Conservation (phyloP, 2,888 invertebrate genomes). For the Ischnura elegans region DNA sequence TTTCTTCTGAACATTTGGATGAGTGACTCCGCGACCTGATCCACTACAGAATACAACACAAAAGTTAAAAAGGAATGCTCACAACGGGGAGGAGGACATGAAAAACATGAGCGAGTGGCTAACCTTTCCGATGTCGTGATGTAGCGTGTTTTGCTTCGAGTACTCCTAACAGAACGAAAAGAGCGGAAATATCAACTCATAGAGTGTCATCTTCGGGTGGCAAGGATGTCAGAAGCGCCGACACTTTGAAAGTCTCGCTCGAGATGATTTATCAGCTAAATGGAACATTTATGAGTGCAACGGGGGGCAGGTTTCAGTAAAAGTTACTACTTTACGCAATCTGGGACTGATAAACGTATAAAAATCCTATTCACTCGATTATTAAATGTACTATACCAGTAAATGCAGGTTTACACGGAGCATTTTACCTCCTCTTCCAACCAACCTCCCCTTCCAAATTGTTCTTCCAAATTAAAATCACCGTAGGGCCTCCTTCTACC, state of each 20-base stretch:
- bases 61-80: not conserved
- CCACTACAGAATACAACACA: not conserved
- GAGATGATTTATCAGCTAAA: not conserved
- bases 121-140: not conserved
- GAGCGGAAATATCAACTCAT: slow-evolving; percentile 15
- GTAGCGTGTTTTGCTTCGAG: not conserved
- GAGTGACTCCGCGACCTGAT: not conserved
- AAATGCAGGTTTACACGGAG: no score
- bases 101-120: not conserved
- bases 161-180: not conserved
- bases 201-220: not conserved
- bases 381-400: no score
- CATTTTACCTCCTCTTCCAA: no score
- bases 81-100: not conserved
- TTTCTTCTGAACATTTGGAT: not conserved
- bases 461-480: no score
- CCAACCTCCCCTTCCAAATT: no score
- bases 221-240: not conserved
- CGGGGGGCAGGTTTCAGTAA: no score
- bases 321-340: no score
- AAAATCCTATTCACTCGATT: no score
- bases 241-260: not conserved
- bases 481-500: no score
- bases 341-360: no score
- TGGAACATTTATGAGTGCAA: no score